Evolutionary conservation across 2,113 vertebrate genomes (phyloP).

Genomic region (Lathamus discolor): DNA sequence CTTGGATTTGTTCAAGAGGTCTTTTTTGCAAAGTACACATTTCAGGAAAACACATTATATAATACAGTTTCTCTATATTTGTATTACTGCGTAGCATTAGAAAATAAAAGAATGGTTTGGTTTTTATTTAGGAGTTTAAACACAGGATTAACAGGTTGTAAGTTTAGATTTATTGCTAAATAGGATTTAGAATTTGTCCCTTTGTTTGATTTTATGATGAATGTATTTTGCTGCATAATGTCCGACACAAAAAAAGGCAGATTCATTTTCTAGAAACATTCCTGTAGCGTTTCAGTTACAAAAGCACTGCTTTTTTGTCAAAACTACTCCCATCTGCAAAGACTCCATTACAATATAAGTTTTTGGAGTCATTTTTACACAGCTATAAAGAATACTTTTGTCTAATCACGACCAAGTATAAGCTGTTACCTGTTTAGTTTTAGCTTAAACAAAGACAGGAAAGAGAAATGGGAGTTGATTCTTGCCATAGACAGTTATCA

Average conservation of each 20-base stretch:
- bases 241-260: background rate
- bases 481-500: background rate
- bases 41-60: slow-evolving; percentile 34
- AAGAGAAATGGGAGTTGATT: background rate
- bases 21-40: slow-evolving; percentile 47
- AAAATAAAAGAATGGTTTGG: background rate
- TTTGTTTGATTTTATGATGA: background rate
- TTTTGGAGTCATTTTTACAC: background rate
- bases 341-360: background rate
- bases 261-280: background rate
- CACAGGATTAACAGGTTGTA: background rate
- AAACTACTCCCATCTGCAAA: background rate
- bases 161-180: background rate
- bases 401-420: background rate
- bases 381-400: background rate
- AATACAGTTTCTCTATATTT: background rate
- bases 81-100: background rate
- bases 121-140: background rate
- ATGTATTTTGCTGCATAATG: background rate
- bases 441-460: background rate
- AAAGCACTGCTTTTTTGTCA: background rate
- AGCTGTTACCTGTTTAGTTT: background rate
- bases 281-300: background rate
- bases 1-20: slow-evolving; percentile 56
- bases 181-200: background rate